Percentiles rank a stretch among this genome's conserved stretches.
Conservation (phyloP, 1,140 invertebrate genomes). For the Copidosoma floridanum region DNA sequence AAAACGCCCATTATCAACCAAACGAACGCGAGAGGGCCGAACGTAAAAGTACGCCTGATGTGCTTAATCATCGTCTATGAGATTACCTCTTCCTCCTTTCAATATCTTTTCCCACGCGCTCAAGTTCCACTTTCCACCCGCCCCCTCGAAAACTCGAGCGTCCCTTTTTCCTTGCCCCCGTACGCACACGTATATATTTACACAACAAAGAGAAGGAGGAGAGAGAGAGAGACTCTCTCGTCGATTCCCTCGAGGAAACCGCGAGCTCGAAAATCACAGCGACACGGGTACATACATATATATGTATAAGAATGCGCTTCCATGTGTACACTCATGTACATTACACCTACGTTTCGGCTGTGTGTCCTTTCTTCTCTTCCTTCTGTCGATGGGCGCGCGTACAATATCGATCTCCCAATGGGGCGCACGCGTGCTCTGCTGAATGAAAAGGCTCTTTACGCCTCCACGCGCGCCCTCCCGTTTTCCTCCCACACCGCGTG, state of each 20-base stretch:
- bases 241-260: not conserved
- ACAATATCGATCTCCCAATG: conserved; percentile 44
- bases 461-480: conserved; percentile 30
- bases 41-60: too few species aligned
- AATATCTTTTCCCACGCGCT: not conserved
- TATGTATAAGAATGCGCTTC: conserved; percentile 26
- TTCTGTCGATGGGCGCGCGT: too few species aligned
- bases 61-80: too few species aligned
- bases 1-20: too few species aligned
- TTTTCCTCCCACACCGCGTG: not conserved
- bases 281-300: not conserved
- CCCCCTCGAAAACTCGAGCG: not conserved
- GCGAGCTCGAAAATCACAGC: not conserved
- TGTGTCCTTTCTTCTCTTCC: too few species aligned
- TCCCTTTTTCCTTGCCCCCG: not conserved
- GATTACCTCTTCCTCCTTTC: too few species aligned
- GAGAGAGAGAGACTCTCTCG: not conserved
- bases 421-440: conserved; percentile 43
- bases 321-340: too few species aligned
- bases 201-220: not conserved
- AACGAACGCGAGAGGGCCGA: too few species aligned
- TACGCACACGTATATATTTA: not conserved
- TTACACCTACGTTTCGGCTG: too few species aligned
- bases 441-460: conserved; percentile 45
- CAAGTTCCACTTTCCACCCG: not conserved